Evolutionary conservation across 2,888 invertebrate species (phyloP), one percentile per base, ranked within the genome.

Genomic region (Epinotia brunnichana): DNA sequence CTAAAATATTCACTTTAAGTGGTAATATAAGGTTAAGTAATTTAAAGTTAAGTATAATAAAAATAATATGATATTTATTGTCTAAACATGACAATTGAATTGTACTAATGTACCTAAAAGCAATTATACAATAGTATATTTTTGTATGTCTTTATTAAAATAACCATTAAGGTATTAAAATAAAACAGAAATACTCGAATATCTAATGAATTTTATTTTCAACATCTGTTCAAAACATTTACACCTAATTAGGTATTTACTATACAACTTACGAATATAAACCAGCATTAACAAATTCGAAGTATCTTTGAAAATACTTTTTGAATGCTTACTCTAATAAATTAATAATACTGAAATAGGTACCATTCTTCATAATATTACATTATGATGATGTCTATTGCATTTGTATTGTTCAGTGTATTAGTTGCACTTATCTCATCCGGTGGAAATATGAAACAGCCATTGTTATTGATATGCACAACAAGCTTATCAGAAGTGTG

Each of bases 241-340:
- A 24, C 2, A 24, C 21, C 21, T 24, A 24, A 2, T 2, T 24
- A 24, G 2, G 21, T 24, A 24, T 24, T 2, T 24, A 24, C n/a
- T 24, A 24, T 24, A 24, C 21, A 24, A 2, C n/a, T n/a, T n/a
- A 73, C 74, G 3, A 74, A 62, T 74, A 66, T 62, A 69, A 73
- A 76, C 56, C 69, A 82, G 87, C 89, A 90, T 89, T 87, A 77
- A 78, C 88, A 90, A 91, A 90, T 83, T 90, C 48, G 90, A 81
- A 91, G 89, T 91, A 91, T 91, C 78, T 56, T 78, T 75, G n/a
- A 70, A 79, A 83, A 91, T 92, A 92, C 90, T 92, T 88, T 92
- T 91, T 87, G 90, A 89, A 91, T 90, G 90, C 90, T 80, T 41
- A 53, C 35, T 63, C 57, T 69, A 63, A 69, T 69, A 68, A 69